Evolutionary conservation across 2,113 vertebrate species (phyloP).

Genomic region (Melanerpes aurifrons): DNA sequence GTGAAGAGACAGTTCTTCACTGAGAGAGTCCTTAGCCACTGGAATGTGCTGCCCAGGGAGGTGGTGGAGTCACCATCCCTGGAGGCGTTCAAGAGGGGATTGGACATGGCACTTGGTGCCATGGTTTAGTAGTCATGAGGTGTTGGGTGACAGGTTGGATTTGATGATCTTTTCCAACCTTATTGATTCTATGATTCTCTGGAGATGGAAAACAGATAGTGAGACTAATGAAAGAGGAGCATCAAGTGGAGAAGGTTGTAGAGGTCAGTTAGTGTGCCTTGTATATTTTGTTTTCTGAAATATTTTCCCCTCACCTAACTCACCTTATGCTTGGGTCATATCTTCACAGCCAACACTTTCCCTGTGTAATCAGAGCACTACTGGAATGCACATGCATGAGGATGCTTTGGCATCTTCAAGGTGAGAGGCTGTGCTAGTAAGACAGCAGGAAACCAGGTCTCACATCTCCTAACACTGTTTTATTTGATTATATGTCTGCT

Average conservation of each 20-base stretch:
- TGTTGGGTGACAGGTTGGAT: too few species aligned
- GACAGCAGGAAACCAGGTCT: neutral
- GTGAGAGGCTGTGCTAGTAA: neutral
- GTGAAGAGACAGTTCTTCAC: too few species aligned
- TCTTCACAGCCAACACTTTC: neutral
- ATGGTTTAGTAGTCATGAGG: too few species aligned
- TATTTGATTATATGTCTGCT: neutral
- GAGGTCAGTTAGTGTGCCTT: neutral
- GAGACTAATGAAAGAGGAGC: neutral
- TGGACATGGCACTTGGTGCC: too few species aligned
- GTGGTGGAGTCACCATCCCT: too few species aligned
- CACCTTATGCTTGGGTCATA: neutral
- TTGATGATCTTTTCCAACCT: too few species aligned
- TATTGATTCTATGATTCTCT: too few species aligned
- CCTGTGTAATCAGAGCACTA: accelerated
- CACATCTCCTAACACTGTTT: neutral
- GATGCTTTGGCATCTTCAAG: neutral
- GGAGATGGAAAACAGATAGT: neutral
- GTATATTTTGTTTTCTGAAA: neutral
- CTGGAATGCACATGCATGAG: accelerated
- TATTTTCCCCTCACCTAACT: accelerated
- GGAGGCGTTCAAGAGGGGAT: too few species aligned
- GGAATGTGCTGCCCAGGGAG: too few species aligned
- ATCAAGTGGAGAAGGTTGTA: neutral
- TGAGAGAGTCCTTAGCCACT: too few species aligned